Percentiles rank a stretch among this genome's conserved stretches.
These are phyloP conservation scores for Pomatostomus ruficeps DNA, from an alignment of 2,113 vertebrate genomes.

Conservation along the genomic window DNA sequence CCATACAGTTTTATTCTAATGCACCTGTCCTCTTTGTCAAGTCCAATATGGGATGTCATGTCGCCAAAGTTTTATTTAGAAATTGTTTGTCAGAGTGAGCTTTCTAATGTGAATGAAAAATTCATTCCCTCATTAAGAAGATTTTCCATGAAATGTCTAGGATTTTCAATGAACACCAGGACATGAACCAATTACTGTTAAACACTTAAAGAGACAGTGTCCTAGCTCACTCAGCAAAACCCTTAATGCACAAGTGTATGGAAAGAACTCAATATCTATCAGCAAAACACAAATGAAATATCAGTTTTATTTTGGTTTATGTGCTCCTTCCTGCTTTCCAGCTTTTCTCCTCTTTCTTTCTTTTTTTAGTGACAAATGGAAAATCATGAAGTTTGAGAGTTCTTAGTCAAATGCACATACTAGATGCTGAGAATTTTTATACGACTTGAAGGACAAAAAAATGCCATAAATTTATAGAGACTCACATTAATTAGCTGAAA, in stretches of 20 bases:
- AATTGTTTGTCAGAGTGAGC: conserved; percentile 86
- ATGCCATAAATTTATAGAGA: not conserved
- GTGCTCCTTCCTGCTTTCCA: not conserved
- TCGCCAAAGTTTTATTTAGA: conserved; percentile 91
- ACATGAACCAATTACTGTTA: conserved; percentile 91
- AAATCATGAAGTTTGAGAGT: not conserved
- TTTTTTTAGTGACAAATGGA: conserved; percentile 1
- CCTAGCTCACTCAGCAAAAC: conserved; percentile 74
- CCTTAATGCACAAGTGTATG: conserved; percentile 55
- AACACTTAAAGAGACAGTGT: conserved; percentile 82
- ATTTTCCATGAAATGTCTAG: conserved; percentile 86
- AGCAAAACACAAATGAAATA: conserved; percentile 64
- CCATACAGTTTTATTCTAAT: conserved; percentile 97
- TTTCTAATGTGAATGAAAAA: conserved; percentile 92
- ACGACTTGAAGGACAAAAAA: not conserved
- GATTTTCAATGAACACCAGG: conserved; percentile 85
- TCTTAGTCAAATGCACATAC: not conserved
- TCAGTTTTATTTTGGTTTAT: conserved; percentile 48
- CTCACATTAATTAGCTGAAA: not conserved
- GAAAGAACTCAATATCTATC: conserved; percentile 54
- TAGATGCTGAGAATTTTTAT: not conserved
- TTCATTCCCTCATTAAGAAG: conserved; percentile 91
- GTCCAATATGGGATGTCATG: conserved; percentile 94
- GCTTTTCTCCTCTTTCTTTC: not conserved
- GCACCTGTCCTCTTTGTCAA: conserved; percentile 98